phyloP scores from a whole-genome alignment of 2,113 vertebrate genomes.

The Ahaetulla prasina region DNA sequence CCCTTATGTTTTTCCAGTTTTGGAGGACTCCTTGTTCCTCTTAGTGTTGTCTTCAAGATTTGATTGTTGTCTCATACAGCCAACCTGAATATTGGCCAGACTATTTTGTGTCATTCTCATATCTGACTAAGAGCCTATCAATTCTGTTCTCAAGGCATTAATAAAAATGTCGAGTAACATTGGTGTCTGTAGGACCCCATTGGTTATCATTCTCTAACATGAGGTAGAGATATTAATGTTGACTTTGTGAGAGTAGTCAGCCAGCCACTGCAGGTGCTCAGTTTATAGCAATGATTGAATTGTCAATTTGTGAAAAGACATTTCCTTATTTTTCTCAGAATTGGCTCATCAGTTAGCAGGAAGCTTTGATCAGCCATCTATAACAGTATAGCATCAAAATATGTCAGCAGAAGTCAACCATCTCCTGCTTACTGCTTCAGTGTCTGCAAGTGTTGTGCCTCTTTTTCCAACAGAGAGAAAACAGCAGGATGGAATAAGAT shows the following conservation, averaged over 20 bases:
- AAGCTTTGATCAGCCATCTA: not conserved
- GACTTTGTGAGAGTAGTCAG: not conserved
- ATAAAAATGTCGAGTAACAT: not conserved
- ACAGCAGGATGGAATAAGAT: not conserved
- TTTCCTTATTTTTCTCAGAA: not conserved
- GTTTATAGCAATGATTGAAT: not conserved
- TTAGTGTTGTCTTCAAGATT: not conserved
- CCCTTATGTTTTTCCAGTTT: not conserved
- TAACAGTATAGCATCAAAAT: not conserved
- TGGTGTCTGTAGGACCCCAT: not conserved
- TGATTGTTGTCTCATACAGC: not conserved
- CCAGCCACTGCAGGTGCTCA: not conserved
- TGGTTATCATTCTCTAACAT: not conserved
- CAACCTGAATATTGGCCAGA: not conserved
- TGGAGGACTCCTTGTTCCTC: not conserved
- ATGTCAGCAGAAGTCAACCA: not conserved
- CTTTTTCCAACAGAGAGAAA: not conserved
- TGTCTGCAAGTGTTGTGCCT: not conserved
- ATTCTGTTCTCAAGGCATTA: not conserved
- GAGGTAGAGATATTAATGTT: not conserved
- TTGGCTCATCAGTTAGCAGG: not conserved
- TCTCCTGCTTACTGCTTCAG: not conserved
- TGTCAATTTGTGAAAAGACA: not conserved
- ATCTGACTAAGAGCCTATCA: not conserved
- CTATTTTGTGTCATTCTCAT: not conserved